Evolutionary conservation across 2,113 vertebrate species (phyloP), one percentile per base, ranked within the genome.

Genomic region (Candoia aspera): DNA sequence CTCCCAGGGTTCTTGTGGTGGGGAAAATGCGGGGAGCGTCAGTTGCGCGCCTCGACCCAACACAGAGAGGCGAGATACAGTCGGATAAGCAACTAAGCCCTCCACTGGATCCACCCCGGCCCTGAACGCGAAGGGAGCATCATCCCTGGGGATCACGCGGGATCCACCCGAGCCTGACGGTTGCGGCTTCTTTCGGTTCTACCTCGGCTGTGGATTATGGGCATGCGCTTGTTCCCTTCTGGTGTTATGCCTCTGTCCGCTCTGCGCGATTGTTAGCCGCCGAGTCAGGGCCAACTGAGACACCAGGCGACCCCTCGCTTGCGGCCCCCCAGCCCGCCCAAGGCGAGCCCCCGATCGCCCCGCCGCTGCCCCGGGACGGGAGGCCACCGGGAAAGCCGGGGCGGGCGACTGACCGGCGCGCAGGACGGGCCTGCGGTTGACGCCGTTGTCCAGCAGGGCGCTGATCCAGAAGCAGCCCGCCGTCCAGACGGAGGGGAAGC

Each of bases 401-500:
- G 42, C 42, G 42, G 42, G 42, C 0, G 10, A 24, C 90, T 94
- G 88, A 98, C 98, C 98, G 88, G 98, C 54, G 68, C 87, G 95
- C 0, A 98, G 0, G 24, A 97, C 26, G 79, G 98, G 98, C 86
- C 97, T 97, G 0, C 84, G 95, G 46, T 95, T 96, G 1, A 98
- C 15, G 55, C 55, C 93, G 87, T 99, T 99, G 0, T 98, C 95
- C 0, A 98, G 0, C 93, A 98, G 42, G 0, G 98, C 97, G 0
- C 97, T 0, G 37, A 49, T 0, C 97, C 98, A 98, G 33, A 98
- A 98, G 0, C 90, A 0, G 0, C 96, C 1, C 0, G 94, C 97
- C 57, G 98, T n/a, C 97, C 97, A 98, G 15, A 94, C 1, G 0
- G 98, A 98, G 90, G 92, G 96, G 62, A 90, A 95, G 97, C 98